Conservation (phyloP, 1,140 invertebrate genomes). For the Solenopsis fugax region DNA sequence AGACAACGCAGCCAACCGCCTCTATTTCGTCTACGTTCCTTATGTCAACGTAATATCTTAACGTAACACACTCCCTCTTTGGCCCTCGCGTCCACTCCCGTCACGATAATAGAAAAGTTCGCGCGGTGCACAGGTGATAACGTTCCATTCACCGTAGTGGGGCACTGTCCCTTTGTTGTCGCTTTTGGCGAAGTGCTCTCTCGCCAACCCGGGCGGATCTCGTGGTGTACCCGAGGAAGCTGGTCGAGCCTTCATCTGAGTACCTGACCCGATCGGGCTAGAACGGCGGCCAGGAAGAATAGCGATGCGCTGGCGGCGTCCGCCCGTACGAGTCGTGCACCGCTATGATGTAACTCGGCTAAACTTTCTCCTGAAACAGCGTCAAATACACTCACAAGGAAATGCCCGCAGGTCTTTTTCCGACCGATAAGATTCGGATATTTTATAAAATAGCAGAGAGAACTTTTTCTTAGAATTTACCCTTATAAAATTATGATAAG, state of each 20-base stretch:
- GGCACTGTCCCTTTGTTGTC: slow-evolving; percentile 14
- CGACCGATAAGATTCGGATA: neutral
- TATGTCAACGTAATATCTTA: slow-evolving; percentile 41
- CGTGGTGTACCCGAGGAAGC: slow-evolving; percentile 25
- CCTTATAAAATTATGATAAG: too few relatives aligned
- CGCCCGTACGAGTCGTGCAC: slow-evolving; percentile 72
- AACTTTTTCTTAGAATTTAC: too few relatives aligned
- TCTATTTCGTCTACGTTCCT: slow-evolving; percentile 20
- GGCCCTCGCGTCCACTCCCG: slow-evolving; percentile 27
- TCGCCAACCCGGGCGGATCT: neutral
- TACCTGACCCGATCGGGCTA: slow-evolving; percentile 67
- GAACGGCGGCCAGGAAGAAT: slow-evolving; percentile 64
- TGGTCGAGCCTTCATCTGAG: slow-evolving; percentile 76
- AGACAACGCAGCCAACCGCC: slow-evolving; percentile 52
- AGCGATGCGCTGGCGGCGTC: slow-evolving; percentile 36
- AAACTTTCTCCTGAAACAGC: slow-evolving; percentile 89
- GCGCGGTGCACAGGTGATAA: slow-evolving; percentile 17
- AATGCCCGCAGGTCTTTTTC: neutral
- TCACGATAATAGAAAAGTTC: slow-evolving; percentile 71
- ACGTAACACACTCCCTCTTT: slow-evolving; percentile 42
- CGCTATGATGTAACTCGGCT: slow-evolving; percentile 88
- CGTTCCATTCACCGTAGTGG: neutral
- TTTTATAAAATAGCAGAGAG: neutral
- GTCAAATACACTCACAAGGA: slow-evolving; percentile 80
- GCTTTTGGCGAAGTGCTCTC: neutral